Base-by-base conservation (phyloP, 2,888 invertebrate species). In the Hedya salicella region DNA sequence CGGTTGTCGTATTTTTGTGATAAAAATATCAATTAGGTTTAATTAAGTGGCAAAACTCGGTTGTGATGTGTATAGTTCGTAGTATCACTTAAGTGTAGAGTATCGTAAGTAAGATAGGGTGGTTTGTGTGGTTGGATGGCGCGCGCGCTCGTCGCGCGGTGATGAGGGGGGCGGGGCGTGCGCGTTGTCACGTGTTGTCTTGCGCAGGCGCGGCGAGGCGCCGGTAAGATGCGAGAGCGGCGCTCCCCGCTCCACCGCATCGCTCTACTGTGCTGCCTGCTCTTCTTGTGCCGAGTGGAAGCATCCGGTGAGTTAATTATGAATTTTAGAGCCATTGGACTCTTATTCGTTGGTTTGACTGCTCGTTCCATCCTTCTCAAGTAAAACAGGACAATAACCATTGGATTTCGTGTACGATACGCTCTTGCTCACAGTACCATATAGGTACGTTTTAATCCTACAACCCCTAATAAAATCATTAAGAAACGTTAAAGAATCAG, bases 1-100 rank as follows among this genome's bases (percentile, higher is more conserved):
- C 89, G 91, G 92, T 91, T 92, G 91, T 92, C 91, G 91, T 91
- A 90, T 91, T 91, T 91, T 91, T 91, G 91, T 91, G 91, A 91
- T 90, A 89, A 77, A 82, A 72, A 71, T 53, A 67, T 53, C n/a
- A n/a, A 54, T 14, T 66, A 75, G 73, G 61, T 73, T 73, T 75
- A 76, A 77, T 78, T 86, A 89, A 88, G 89, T 91, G 90, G 89
- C 87, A 89, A 90, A 91, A 91, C 89, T 91, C 81, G 90, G 92
- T 92, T 92, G 92, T 92, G 92, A 92, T 92, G 92, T 92, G 91
- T 90, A 82, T 89, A 89, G 82, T 84, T 76, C 44, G 52, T 48
- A 48, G 13, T 42, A 39, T 54, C 21, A 54, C 1, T 44, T 30
- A 13, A 56, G 14, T 42, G 42, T n/a, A n/a, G n/a, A n/a, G n/a